phyloP scores from a whole-genome alignment of 2,113 vertebrate genomes.

The Chrysemys picta region DNA sequence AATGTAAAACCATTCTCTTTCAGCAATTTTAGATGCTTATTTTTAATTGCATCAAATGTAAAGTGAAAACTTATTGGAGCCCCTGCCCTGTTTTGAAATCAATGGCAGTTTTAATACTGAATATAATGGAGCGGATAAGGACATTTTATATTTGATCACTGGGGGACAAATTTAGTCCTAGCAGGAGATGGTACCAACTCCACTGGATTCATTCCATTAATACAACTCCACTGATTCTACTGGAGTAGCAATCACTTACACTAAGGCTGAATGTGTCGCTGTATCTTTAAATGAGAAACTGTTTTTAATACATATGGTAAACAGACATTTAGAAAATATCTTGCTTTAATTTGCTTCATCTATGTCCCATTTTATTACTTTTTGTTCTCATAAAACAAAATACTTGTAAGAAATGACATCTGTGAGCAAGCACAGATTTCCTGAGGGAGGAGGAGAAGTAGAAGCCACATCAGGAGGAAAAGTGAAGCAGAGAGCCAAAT shows the following conservation, averaged over 20 bases:
- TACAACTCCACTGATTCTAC: not conserved
- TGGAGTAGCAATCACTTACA: not conserved
- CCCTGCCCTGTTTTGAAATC: not conserved
- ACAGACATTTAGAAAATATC: accelerated
- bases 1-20: not conserved
- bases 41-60: not conserved
- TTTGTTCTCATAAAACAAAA: not conserved
- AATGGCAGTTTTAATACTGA: not conserved
- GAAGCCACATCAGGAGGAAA: not conserved
- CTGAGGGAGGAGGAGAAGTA: not conserved
- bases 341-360: not conserved
- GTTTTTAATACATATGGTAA: not conserved
- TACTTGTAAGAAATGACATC: not conserved
- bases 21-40: not conserved
- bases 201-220: not conserved
- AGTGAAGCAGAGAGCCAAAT: not conserved
- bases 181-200: not conserved
- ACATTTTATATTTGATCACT: not conserved
- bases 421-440: not conserved
- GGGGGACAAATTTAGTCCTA: not conserved
- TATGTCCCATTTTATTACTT: not conserved
- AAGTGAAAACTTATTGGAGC: not conserved
- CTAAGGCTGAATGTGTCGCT: not conserved
- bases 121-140: not conserved
- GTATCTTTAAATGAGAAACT: not conserved